These are phyloP conservation scores for Lepidochrysops patricia DNA, from an alignment of 2,888 invertebrate genomes.

Conservation along the genomic window DNA sequence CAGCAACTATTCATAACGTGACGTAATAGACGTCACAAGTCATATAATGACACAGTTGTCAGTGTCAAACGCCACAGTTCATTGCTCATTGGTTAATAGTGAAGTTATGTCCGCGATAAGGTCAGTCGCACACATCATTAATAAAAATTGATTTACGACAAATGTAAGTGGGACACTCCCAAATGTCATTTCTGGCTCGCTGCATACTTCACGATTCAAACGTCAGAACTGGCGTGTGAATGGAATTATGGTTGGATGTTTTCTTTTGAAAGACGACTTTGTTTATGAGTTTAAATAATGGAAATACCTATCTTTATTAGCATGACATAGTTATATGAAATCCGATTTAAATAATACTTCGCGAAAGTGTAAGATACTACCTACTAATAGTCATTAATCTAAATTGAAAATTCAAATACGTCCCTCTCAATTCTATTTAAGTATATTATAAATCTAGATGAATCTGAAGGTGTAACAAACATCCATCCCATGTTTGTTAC, in stretches of 20 bases:
- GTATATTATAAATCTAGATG: too few relatives aligned
- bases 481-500: too few relatives aligned
- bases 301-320: not conserved
- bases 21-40: slow-evolving; percentile 1
- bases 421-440: too few relatives aligned
- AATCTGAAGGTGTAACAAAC: too few relatives aligned
- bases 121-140: slow-evolving; percentile 3
- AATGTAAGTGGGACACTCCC: not conserved
- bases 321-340: not conserved
- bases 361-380: too few relatives aligned
- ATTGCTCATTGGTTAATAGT: slow-evolving; percentile 11
- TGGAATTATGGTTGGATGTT: not conserved
- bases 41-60: not conserved
- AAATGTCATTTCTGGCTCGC: not conserved
- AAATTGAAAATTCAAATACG: too few relatives aligned
- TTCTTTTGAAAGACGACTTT: not conserved
- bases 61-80: slow-evolving; percentile 4
- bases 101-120: slow-evolving; percentile 8
- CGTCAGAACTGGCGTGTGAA: not conserved
- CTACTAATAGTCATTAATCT: too few relatives aligned
- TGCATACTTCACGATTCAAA: not conserved
- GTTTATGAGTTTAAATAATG: not conserved
- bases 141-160: slow-evolving; percentile 8
- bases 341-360: not conserved
- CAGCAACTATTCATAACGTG: not conserved